Evolutionary conservation across 2,113 vertebrate genomes (phyloP).

Genomic region (Anolis sagrei): DNA sequence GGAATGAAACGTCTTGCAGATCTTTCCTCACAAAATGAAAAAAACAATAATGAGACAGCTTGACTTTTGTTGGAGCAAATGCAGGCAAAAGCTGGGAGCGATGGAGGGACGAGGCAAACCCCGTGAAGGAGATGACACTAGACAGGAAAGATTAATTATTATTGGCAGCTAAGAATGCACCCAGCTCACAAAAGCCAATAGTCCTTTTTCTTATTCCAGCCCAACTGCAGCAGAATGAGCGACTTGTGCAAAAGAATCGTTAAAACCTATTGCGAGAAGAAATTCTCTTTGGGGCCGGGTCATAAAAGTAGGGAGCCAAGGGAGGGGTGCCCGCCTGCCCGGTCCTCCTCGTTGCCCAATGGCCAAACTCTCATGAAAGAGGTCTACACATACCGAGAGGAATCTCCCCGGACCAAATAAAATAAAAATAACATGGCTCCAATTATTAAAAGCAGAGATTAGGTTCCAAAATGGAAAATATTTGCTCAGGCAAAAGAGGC

Average conservation of each 20-base stretch:
- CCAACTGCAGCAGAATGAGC: constrained; percentile 52
- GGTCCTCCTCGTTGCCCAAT: constrained; percentile 71
- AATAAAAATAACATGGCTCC: constrained; percentile 64
- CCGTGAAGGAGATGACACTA: constrained; percentile 54
- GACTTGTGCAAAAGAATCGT: constrained; percentile 58
- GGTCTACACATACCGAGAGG: neutral
- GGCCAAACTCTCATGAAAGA: constrained; percentile 59
- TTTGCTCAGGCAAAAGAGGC: constrained; percentile 73
- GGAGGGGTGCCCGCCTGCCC: constrained; percentile 49
- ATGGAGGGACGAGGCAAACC: constrained; percentile 44
- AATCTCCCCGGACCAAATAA: constrained; percentile 21
- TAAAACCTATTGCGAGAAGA: constrained; percentile 63
- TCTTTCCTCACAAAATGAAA: neutral
- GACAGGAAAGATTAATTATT: constrained; percentile 59
- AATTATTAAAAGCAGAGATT: constrained; percentile 71
- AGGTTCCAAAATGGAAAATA: constrained; percentile 71
- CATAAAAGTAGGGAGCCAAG: constrained; percentile 45
- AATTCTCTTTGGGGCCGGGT: constrained; percentile 67
- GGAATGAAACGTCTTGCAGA: neutral
- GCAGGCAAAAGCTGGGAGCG: neutral
- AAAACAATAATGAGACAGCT: neutral
- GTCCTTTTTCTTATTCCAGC: constrained; percentile 46
- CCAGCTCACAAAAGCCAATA: constrained; percentile 63
- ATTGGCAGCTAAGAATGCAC: constrained; percentile 44
- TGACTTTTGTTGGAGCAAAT: constrained; percentile 14